These are phyloP conservation scores for Drosophila antonietae DNA, from an alignment of 2,888 invertebrate genomes.

Conservation along the genomic window DNA sequence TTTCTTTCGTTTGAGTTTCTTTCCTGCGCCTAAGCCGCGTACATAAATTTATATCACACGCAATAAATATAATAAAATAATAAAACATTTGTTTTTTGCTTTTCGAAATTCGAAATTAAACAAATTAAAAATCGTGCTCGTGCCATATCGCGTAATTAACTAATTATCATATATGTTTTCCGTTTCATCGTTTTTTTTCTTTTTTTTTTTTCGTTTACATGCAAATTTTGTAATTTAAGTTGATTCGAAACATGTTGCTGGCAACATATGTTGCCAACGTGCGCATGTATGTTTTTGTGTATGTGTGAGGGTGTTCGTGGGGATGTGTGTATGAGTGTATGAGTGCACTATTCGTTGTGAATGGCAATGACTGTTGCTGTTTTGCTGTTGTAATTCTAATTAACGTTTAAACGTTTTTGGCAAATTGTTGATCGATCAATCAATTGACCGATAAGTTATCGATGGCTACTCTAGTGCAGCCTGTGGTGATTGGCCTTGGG, in stretches of 20 bases:
- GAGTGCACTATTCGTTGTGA: conserved; percentile 73
- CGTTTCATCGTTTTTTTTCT: conserved; percentile 7
- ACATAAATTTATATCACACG: conserved; percentile 79
- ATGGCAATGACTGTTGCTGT: conserved; percentile 75
- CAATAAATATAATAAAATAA: conserved; percentile 72
- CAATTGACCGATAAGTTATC: conserved; percentile 33
- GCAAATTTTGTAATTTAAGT: conserved; percentile 21
- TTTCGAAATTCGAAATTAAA: conserved; percentile 42
- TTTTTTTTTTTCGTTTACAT: conserved; percentile 23
- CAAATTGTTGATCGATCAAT: conserved; percentile 66
- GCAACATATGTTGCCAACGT: conserved; percentile 34
- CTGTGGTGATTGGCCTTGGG: conserved; percentile 87
- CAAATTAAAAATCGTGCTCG: conserved; percentile 44
- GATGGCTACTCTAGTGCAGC: conserved; percentile 74
- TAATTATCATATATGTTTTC: conserved; percentile 15
- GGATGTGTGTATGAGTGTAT: conserved; percentile 9
- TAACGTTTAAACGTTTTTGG: conserved; percentile 77
- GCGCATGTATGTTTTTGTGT: conserved; percentile 29
- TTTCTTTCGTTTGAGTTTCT: conserved; percentile 9
- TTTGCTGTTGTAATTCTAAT: conserved; percentile 55
- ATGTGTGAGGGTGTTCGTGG: conserved; percentile 15
- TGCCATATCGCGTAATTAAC: conserved; percentile 14
- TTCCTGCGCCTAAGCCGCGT: conserved; percentile 49
- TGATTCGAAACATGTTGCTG: conserved; percentile 46
- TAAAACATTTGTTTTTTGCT: conserved; percentile 31